phyloP scores from a whole-genome alignment of 2,113 vertebrate genomes.

The Phycodurus eques region DNA sequence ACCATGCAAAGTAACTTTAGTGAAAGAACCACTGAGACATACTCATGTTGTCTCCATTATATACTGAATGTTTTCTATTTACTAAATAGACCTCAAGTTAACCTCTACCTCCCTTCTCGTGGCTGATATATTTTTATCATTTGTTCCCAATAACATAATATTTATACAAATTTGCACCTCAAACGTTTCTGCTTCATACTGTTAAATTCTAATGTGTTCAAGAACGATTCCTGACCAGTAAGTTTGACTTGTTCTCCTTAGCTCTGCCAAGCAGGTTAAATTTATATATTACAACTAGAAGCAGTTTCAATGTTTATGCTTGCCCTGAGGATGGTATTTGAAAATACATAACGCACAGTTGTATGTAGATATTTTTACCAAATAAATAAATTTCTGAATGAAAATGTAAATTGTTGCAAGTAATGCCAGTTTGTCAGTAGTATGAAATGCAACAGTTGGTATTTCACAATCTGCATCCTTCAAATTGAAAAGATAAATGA shows the following conservation, averaged over 20 bases:
- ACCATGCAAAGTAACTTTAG: background rate
- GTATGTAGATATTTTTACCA: no score
- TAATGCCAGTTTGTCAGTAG: no score
- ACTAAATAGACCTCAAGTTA: slow-evolving; percentile 31
- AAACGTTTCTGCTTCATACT: slow-evolving; percentile 17
- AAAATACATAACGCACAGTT: slow-evolving; percentile 22
- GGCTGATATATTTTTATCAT: slow-evolving; percentile 25
- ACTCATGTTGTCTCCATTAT: background rate
- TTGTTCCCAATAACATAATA: slow-evolving; percentile 25
- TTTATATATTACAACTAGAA: slow-evolving; percentile 19
- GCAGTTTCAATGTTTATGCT: slow-evolving; percentile 19
- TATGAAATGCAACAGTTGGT: no score
- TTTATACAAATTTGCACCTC: slow-evolving; percentile 18
- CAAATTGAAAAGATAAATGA: no score
- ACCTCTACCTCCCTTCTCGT: slow-evolving; percentile 27
- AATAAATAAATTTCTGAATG: no score
- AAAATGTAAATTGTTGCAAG: no score
- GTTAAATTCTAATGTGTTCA: slow-evolving; percentile 23
- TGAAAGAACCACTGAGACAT: background rate
- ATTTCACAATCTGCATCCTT: slow-evolving; percentile 26
- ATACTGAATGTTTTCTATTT: slow-evolving; percentile 37
- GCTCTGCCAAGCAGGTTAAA: background rate
- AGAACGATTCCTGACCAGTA: slow-evolving; percentile 25
- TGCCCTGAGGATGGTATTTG: slow-evolving; percentile 10
- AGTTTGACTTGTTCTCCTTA: slow-evolving; percentile 19